A percentile compares a stretch with the other conserved stretches of the same genome.
Conservation (phyloP, 2,888 invertebrate species). For the Cephus nigrinus region DNA sequence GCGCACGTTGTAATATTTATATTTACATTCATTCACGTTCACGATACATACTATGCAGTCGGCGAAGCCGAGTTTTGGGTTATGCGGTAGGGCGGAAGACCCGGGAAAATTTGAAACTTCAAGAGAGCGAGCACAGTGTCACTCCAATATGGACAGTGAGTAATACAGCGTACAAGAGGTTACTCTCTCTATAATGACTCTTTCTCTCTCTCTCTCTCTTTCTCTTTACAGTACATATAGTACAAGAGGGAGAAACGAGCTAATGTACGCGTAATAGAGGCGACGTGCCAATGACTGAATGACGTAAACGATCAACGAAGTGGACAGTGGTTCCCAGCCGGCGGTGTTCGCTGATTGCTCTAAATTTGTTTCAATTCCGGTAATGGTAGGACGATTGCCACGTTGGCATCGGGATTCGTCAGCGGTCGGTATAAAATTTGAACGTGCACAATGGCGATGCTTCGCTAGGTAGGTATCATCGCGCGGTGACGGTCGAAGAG, state of each 20-base stretch:
- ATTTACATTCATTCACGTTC: neutral
- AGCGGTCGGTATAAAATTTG: neutral
- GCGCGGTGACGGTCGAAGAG: neutral
- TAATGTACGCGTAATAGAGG: slow-evolving; percentile 5
- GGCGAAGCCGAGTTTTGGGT: neutral
- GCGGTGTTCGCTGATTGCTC: neutral
- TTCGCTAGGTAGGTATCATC: neutral
- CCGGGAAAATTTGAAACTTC: neutral
- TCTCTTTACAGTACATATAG: neutral
- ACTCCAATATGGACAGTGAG: neutral
- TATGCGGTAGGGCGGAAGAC: neutral
- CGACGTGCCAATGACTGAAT: slow-evolving; percentile 6
- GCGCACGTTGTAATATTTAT: slow-evolving; percentile 5
- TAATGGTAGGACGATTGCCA: neutral
- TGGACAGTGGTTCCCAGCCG: neutral
- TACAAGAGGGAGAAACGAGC: neutral
- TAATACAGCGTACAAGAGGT: neutral
- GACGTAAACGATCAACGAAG: slow-evolving; percentile 1
- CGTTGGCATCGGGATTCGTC: neutral
- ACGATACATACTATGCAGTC: neutral
- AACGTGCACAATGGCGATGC: neutral
- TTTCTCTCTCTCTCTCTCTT: no score
- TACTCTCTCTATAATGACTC: no score
- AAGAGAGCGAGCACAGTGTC: neutral
- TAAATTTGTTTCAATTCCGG: slow-evolving; percentile 1